Percentiles rank a stretch among this genome's conserved stretches.
These are phyloP conservation scores for Erpobdella octoculata DNA, from an alignment of 2,888 invertebrate genomes.

Conservation along the genomic window DNA sequence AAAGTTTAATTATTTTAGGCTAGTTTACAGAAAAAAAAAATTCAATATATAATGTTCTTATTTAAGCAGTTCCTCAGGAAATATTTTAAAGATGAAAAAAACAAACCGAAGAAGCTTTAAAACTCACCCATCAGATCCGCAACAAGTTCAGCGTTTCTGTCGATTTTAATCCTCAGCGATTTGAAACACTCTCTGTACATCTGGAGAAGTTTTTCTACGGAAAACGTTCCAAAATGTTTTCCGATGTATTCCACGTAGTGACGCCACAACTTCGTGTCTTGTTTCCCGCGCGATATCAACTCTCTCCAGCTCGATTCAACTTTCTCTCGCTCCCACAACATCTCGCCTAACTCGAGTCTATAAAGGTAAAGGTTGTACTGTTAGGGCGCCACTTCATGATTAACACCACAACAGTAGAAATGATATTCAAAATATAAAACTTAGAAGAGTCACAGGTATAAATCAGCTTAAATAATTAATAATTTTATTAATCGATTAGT, in stretches of 20 bases:
- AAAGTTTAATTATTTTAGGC: no score
- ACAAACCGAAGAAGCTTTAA: no score
- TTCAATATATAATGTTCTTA: no score
- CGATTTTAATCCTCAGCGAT: neutral
- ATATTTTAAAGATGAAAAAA: no score
- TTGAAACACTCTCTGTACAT: constrained; percentile 3
- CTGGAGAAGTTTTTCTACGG: neutral
- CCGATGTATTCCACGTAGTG: neutral
- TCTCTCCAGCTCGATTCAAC: constrained; percentile 2
- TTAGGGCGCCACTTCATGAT: neutral
- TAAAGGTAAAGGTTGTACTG: no score
- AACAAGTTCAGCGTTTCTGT: neutral
- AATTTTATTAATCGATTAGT: no score
- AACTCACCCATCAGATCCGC: neutral
- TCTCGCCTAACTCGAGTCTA: constrained; percentile 9
- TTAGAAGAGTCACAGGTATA: neutral
- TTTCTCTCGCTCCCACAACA: constrained; percentile 1
- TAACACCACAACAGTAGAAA: neutral
- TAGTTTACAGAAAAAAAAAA: no score
- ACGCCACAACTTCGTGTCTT: neutral
- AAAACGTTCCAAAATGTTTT: neutral
- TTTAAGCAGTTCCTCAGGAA: no score
- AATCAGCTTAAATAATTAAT: no score
- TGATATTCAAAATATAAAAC: neutral
- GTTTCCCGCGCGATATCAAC: neutral